Conservation (phyloP, 1,140 invertebrate species). For the Coptotermes formosanus region DNA sequence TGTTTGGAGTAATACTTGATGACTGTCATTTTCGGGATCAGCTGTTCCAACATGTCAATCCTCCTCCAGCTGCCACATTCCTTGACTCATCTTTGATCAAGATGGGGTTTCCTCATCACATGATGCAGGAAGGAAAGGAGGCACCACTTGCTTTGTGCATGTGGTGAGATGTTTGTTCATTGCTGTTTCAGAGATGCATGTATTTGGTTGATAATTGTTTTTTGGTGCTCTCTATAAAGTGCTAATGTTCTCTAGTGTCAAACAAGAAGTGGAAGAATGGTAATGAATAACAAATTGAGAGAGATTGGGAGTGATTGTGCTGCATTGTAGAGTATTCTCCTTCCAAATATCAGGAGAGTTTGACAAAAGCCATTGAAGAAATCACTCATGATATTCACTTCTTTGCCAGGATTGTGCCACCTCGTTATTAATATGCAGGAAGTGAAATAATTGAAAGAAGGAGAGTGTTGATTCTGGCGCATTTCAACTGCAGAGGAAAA, state of each 20-base stretch:
- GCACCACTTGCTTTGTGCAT: conserved; percentile 77
- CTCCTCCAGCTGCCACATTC: conserved; percentile 78
- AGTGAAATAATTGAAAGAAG: too few relatives aligned
- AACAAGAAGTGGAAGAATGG: too few relatives aligned
- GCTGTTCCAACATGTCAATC: conserved; percentile 75
- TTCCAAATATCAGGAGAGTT: too few relatives aligned
- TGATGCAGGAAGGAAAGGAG: conserved; percentile 57
- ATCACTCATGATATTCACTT: too few relatives aligned
- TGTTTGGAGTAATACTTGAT: conserved; percentile 86
- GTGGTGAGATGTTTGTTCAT: conserved; percentile 61
- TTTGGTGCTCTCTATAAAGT: not conserved
- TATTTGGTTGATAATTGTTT: not conserved
- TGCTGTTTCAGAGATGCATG: conserved; percentile 35
- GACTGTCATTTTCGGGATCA: conserved; percentile 86
- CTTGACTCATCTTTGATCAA: conserved; percentile 83
- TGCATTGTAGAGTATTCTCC: too few relatives aligned
- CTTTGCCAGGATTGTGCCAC: too few relatives aligned
- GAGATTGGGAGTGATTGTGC: too few relatives aligned
- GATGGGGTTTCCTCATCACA: conserved; percentile 88
- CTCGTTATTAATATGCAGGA: too few relatives aligned
- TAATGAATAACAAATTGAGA: too few relatives aligned
- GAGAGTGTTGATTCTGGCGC: too few relatives aligned
- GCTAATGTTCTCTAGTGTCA: not conserved
- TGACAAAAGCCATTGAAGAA: too few relatives aligned
- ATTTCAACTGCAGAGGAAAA: too few relatives aligned